A percentile compares a stretch with the other conserved stretches of the same genome.
phyloP scores from a whole-genome alignment of 2,888 invertebrate genomes.

The Amphimallon solstitiale region DNA sequence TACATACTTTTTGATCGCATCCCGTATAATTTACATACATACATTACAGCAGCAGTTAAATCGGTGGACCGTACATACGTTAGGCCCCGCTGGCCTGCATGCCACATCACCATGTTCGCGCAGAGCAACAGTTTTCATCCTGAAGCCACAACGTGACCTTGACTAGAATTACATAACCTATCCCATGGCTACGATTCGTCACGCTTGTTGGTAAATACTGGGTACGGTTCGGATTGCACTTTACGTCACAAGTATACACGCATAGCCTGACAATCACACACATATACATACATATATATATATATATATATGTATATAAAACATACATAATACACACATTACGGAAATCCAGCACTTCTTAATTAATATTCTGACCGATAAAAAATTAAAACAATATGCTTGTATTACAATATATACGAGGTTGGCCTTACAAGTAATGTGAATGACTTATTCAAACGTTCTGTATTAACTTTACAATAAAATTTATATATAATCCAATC shows the following conservation, averaged over 20 bases:
- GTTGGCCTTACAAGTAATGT: too few relatives aligned
- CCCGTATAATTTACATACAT: too few relatives aligned
- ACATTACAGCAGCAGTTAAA: too few relatives aligned
- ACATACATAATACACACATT: not conserved
- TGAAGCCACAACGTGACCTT: slow-evolving; percentile 33
- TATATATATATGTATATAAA: not conserved
- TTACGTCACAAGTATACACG: slow-evolving; percentile 25
- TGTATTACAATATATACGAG: not conserved
- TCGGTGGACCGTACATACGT: too few relatives aligned
- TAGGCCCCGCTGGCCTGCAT: not conserved
- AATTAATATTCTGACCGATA: slow-evolving; percentile 24
- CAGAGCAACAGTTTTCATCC: slow-evolving; percentile 27
- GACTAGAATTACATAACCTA: slow-evolving; percentile 41
- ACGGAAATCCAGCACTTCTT: not conserved
- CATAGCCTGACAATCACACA: not conserved
- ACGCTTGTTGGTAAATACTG: slow-evolving; percentile 44
- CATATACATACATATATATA: not conserved
- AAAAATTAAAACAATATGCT: slow-evolving; percentile 16
- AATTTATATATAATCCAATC: too few relatives aligned
- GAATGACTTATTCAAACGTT: too few relatives aligned
- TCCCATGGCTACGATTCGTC: slow-evolving; percentile 38
- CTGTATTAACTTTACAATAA: too few relatives aligned
- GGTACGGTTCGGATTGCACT: slow-evolving; percentile 36
- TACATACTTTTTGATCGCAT: too few relatives aligned
- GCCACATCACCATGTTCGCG: slow-evolving; percentile 10